Percentiles rank a stretch among this genome's conserved stretches.
Conservation (phyloP, 2,888 invertebrate genomes). For the Ellobium chinense region DNA sequence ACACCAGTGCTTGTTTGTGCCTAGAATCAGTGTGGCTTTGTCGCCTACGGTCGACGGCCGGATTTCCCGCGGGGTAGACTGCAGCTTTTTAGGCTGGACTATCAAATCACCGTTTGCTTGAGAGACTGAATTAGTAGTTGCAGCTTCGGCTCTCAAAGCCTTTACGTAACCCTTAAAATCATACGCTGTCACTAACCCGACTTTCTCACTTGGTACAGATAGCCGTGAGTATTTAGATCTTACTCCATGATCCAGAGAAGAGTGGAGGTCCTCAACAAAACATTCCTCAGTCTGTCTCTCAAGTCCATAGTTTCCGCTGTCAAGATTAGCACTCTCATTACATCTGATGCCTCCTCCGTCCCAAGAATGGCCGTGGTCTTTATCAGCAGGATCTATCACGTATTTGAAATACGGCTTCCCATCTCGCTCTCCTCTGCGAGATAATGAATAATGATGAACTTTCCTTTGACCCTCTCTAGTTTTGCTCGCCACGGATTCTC, state of each 20-base stretch:
- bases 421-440: neutral
- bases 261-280: too few species aligned
- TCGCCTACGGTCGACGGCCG: neutral
- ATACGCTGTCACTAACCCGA: neutral
- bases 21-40: neutral
- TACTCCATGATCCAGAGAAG: neutral
- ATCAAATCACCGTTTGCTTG: neutral
- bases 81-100: neutral
- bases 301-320: too few species aligned
- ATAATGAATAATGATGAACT: neutral
- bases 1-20: neutral
- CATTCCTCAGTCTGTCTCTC: too few species aligned
- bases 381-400: too few species aligned
- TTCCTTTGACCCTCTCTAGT: neutral
- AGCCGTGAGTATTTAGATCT: neutral
- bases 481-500: constrained; percentile 1
- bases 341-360: too few species aligned
- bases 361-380: too few species aligned
- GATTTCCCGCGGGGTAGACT: neutral
- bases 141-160: neutral
- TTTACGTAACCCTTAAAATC: constrained; percentile 5
- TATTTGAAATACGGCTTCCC: neutral
- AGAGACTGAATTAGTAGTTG: neutral
- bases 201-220: neutral
- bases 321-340: too few species aligned